phyloP scores from a whole-genome alignment of 35 echinoderm and acorn worm genomes.

The Lytechinus variegatus region DNA sequence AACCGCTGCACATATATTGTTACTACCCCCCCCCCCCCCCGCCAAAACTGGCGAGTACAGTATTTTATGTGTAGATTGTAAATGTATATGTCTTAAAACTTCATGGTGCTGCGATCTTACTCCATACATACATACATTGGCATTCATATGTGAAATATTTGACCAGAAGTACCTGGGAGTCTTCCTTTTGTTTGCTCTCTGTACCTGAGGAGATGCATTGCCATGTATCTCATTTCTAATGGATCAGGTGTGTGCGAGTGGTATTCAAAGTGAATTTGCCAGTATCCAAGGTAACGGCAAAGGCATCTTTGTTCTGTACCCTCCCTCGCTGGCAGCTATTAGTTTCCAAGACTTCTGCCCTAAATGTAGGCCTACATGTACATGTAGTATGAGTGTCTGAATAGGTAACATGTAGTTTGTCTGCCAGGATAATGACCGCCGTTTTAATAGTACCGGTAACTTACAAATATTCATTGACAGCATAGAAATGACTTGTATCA shows the following conservation, averaged over 20 bases:
- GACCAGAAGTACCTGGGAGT: slow-evolving; percentile 28
- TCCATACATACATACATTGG: neutral
- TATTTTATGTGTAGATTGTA: too few relatives aligned
- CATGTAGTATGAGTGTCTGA: too few relatives aligned
- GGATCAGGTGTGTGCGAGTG: slow-evolving; percentile 32
- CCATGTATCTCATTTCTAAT: slow-evolving; percentile 40
- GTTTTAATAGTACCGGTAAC: too few relatives aligned
- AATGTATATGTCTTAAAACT: neutral
- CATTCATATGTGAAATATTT: slow-evolving; percentile 13
- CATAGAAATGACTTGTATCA: too few relatives aligned
- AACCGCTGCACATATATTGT: too few relatives aligned
- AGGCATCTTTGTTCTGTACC: neutral
- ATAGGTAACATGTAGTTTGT: too few relatives aligned
- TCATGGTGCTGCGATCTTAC: neutral
- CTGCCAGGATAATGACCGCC: too few relatives aligned
- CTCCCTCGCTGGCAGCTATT: neutral
- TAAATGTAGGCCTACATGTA: neutral
- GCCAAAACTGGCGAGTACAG: too few relatives aligned
- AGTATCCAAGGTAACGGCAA: slow-evolving; percentile 17
- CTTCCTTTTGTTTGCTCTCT: neutral
- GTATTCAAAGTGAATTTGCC: slow-evolving; percentile 10
- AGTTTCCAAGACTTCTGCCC: neutral
- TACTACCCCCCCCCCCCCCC: too few relatives aligned
- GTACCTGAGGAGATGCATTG: slow-evolving; percentile 27
- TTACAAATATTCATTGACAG: too few relatives aligned